phyloP scores from a whole-genome alignment of 2,888 invertebrate species.

The Podabrus alpinus region DNA sequence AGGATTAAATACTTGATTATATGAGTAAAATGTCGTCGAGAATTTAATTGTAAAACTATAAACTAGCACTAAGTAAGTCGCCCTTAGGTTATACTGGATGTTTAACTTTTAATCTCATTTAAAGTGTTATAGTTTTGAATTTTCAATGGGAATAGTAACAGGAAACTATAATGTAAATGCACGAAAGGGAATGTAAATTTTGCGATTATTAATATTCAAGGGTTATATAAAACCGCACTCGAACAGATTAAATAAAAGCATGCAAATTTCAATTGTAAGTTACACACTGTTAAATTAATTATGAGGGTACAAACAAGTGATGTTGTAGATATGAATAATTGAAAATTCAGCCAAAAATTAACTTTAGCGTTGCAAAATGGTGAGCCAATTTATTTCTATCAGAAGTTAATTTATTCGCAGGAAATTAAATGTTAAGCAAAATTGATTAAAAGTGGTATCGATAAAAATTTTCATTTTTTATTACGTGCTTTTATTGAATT shows the following conservation, averaged over 20 bases:
- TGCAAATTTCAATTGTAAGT: constrained; percentile 14
- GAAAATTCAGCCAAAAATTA: neutral
- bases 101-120: neutral
- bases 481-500: neutral
- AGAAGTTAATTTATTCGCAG: neutral
- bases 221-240: constrained; percentile 8
- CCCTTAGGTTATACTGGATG: neutral
- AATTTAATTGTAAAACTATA: too few relatives aligned
- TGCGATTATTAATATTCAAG: constrained; percentile 11
- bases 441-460: neutral
- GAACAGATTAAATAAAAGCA: constrained; percentile 8
- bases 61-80: too few relatives aligned
- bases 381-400: too few relatives aligned
- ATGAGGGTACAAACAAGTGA: neutral
- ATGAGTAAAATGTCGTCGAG: too few relatives aligned
- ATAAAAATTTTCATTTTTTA: neutral
- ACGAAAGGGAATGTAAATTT: constrained; percentile 7
- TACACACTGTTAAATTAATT: neutral
- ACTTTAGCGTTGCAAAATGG: neutral
- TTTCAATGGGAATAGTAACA: neutral
- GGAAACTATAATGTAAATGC: neutral
- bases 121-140: neutral
- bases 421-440: neutral
- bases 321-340: neutral
- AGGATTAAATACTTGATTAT: too few relatives aligned